Percentiles rank a stretch among this genome's conserved stretches.
These are phyloP conservation scores for Drosophila aldrichi DNA, from an alignment of 2,888 invertebrate species.

Conservation along the genomic window DNA sequence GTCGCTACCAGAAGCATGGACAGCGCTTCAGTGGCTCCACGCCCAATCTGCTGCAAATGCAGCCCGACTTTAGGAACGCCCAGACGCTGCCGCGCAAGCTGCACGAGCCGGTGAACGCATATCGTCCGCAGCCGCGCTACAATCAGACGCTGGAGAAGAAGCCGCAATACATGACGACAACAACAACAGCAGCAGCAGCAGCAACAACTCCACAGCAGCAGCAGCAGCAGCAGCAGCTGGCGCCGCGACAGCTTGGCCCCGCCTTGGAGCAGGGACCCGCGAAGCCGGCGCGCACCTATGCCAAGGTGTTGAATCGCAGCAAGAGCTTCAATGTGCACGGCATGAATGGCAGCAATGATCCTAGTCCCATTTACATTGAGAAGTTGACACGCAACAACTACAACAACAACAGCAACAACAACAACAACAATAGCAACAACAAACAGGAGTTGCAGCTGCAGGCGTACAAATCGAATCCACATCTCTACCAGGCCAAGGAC, in stretches of 20 bases:
- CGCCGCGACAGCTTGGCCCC: conserved; percentile 12
- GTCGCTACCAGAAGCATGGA: conserved; percentile 93
- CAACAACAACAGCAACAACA: conserved; percentile 54
- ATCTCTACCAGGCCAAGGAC: conserved; percentile 86
- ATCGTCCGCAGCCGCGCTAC: conserved; percentile 28
- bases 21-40: conserved; percentile 89
- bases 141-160: conserved; percentile 39
- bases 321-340: conserved; percentile 94
- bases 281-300: conserved; percentile 92
- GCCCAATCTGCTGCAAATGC: conserved; percentile 84
- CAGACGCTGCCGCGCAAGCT: conserved; percentile 92
- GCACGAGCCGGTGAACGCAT: conserved; percentile 62
- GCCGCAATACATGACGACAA: background rate
- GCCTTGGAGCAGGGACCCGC: conserved; percentile 86
- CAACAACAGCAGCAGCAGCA: background rate
- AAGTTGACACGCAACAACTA: conserved; percentile 84
- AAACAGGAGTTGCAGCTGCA: conserved; percentile 30
- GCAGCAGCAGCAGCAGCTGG: conserved; percentile 10
- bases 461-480: conserved; percentile 92
- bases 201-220: background rate
- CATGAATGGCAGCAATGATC: conserved; percentile 86
- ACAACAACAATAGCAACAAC: background rate
- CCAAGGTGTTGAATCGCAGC: conserved; percentile 90
- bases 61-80: conserved; percentile 87
- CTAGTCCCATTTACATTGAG: conserved; percentile 85